Conservation (phyloP, 2,113 vertebrate genomes). For the Rhizomys pruinosus region DNA sequence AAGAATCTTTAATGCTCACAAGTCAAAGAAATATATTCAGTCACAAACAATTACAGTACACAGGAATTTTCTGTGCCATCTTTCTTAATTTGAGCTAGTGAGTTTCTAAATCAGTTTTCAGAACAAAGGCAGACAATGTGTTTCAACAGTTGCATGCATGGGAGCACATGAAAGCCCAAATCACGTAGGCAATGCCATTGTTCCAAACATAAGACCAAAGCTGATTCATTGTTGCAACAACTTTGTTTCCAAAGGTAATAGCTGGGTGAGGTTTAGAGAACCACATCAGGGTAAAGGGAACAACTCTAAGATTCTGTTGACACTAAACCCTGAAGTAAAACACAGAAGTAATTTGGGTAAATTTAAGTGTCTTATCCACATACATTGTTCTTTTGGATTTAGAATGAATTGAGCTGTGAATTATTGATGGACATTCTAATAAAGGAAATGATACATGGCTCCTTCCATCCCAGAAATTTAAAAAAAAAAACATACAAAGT, state of each 20-base stretch:
- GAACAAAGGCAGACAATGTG: background rate
- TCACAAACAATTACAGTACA: background rate
- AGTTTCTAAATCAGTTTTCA: background rate
- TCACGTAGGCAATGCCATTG: background rate
- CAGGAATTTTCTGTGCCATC: background rate
- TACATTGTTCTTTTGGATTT: background rate
- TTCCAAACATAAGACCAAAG: background rate
- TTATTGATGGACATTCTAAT: background rate
- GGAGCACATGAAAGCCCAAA: background rate
- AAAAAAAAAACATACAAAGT: background rate
- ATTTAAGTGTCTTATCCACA: background rate
- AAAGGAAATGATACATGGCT: background rate
- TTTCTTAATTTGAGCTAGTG: background rate
- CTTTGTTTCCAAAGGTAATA: background rate
- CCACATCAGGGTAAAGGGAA: background rate
- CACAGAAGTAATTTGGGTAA: background rate
- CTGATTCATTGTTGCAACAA: background rate
- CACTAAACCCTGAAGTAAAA: background rate
- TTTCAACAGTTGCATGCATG: background rate
- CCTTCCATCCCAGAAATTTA: background rate
- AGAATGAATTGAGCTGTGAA: background rate
- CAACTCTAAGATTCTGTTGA: background rate
- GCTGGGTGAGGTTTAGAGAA: background rate
- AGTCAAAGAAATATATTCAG: background rate
- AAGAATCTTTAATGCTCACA: background rate